These are phyloP conservation scores for Colaptes auratus DNA, from an alignment of 2,113 vertebrate genomes.

Conservation along the genomic window DNA sequence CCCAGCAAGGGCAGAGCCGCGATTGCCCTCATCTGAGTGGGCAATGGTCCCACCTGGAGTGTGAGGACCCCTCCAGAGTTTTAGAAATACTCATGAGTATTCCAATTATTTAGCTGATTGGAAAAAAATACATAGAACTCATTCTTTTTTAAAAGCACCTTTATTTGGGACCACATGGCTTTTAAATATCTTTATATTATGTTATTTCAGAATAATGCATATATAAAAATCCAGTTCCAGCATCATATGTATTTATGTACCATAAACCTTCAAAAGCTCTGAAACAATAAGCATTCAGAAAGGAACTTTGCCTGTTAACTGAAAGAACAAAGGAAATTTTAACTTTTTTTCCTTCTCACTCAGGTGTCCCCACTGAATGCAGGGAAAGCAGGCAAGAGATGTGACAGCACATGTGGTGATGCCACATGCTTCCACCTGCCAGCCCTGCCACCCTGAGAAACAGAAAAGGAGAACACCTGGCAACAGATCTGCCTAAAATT, in stretches of 20 bases:
- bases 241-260: neutral
- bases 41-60: neutral
- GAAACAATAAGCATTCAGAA: neutral
- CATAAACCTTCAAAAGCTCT: neutral
- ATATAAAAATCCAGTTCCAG: neutral
- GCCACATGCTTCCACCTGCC: neutral
- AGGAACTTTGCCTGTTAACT: neutral
- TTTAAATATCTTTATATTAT: neutral
- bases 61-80: neutral
- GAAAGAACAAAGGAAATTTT: neutral
- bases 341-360: no score
- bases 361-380: neutral
- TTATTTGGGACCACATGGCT: neutral
- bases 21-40: rapidly evolving
- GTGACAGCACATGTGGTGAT: rapidly evolving
- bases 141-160: neutral
- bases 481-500: neutral
- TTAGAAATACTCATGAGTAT: neutral
- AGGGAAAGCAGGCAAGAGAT: neutral
- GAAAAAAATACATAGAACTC: neutral
- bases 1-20: rapidly evolving
- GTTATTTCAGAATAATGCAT: neutral
- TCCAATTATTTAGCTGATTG: neutral
- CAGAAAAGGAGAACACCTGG: neutral
- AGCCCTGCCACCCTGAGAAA: neutral